phyloP scores from a whole-genome alignment of 2,113 vertebrate genomes.

The Ptychochromis oligacanthus region DNA sequence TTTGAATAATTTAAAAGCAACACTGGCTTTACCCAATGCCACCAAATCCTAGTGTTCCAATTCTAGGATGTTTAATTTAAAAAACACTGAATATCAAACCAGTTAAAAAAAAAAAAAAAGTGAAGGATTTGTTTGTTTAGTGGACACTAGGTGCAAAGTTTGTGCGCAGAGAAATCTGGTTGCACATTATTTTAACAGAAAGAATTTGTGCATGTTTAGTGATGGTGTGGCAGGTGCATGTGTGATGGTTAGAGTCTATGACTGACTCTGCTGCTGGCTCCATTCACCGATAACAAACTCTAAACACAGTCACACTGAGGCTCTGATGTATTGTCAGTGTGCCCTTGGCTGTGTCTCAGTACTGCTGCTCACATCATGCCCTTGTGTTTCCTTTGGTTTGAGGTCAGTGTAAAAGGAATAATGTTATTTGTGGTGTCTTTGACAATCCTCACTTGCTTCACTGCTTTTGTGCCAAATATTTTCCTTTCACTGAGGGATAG shows the following conservation, averaged over 20 bases:
- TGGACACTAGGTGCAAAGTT: no score
- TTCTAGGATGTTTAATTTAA: not conserved
- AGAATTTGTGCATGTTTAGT: not conserved
- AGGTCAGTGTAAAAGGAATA: not conserved
- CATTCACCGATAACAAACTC: not conserved
- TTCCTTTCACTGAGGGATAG: not conserved
- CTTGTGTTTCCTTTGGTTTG: not conserved
- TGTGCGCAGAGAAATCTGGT: no score
- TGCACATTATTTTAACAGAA: not conserved
- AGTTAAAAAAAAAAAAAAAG: not conserved
- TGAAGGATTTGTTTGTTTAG: no score
- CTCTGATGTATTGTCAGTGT: conserved; percentile 4
- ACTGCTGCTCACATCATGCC: not conserved
- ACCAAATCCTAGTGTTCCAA: not conserved
- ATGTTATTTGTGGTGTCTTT: not conserved
- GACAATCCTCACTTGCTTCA: not conserved
- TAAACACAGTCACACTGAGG: conserved; percentile 19
- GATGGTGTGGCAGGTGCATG: not conserved
- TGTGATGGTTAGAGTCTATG: not conserved
- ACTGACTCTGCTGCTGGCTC: not conserved
- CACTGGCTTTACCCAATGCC: not conserved
- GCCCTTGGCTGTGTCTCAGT: conserved; percentile 14
- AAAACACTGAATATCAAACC: not conserved
- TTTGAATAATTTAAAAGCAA: conserved; percentile 6
- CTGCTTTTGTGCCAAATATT: not conserved